Conservation (phyloP, 2,888 invertebrate genomes). For the Hyposoter dolosus region DNA sequence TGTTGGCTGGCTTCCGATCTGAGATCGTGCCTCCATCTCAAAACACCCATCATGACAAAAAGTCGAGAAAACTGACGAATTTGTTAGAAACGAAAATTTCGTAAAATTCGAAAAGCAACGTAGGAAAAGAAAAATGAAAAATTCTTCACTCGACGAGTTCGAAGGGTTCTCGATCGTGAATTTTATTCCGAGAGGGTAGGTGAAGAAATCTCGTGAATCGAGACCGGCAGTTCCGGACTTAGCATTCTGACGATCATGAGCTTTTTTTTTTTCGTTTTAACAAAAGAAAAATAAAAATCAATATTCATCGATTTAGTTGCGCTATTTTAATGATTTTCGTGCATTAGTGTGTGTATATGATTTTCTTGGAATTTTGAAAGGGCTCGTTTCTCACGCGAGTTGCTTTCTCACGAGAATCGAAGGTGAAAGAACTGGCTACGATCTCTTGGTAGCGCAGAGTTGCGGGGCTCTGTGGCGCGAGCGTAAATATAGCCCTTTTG, state of each 20-base stretch:
- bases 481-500: slow-evolving; percentile 26
- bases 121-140: background rate
- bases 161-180: background rate
- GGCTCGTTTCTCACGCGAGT: slow-evolving; percentile 48
- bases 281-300: background rate
- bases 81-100: background rate
- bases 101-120: background rate
- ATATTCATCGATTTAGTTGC: background rate
- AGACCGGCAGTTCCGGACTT: slow-evolving; percentile 40
- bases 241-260: slow-evolving; percentile 40
- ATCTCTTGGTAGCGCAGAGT: background rate
- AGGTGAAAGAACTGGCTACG: slow-evolving; percentile 48
- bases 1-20: slow-evolving; percentile 83
- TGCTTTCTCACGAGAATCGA: slow-evolving; percentile 36
- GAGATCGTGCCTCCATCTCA: slow-evolving; percentile 84
- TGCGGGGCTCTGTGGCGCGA: background rate
- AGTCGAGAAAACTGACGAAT: slow-evolving; percentile 40
- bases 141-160: background rate
- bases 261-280: background rate
- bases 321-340: slow-evolving; percentile 1
- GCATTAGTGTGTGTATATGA: background rate
- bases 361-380: slow-evolving; percentile 14
- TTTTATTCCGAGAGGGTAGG: background rate
- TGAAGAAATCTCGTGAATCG: slow-evolving; percentile 10
- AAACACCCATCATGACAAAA: slow-evolving; percentile 83